These are phyloP conservation scores for Phataginus tetradactyla DNA, from an alignment of 2,797 vertebrate genomes.

Conservation along the genomic window DNA sequence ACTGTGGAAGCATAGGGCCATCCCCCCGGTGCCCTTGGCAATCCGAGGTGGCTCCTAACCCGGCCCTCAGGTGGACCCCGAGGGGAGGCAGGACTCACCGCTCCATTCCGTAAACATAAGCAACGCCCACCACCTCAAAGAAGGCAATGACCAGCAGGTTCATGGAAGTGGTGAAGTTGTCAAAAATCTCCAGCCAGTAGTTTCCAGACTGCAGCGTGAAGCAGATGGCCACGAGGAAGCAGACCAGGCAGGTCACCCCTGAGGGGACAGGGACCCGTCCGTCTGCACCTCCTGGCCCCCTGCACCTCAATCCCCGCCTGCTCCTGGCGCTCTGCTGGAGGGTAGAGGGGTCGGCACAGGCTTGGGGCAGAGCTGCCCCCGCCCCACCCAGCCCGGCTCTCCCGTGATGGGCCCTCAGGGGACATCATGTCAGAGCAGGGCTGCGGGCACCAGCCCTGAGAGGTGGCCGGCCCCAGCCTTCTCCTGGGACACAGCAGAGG, in stretches of 20 bases:
- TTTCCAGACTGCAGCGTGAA: conserved; percentile 93
- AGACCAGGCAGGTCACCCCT: conserved; percentile 88
- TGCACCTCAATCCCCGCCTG: too few species aligned
- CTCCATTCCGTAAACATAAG: conserved; percentile 90
- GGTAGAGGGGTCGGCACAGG: too few species aligned
- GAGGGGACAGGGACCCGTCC: not conserved
- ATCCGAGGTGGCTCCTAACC: too few species aligned
- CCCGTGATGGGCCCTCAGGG: not conserved
- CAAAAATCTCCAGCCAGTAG: conserved; percentile 97
- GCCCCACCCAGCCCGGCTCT: not conserved
- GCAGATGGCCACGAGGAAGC: conserved; percentile 88
- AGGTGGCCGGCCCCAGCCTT: not conserved
- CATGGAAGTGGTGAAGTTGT: conserved; percentile 89
- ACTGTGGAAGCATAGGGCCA: rapidly evolving
- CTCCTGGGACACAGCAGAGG: not conserved
- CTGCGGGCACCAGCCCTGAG: not conserved
- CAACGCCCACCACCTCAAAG: conserved; percentile 89
- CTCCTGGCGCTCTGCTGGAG: too few species aligned
- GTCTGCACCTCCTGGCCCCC: rapidly evolving
- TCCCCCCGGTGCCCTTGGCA: too few species aligned
- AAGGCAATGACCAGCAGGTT: conserved; percentile 93
- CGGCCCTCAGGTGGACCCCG: not conserved
- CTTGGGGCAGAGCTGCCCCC: too few species aligned
- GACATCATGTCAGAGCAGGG: rapidly evolving
- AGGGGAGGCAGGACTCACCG: conserved; percentile 82